phyloP scores from a whole-genome alignment of 1,140 invertebrate genomes.

The Conus betulinus region DNA sequence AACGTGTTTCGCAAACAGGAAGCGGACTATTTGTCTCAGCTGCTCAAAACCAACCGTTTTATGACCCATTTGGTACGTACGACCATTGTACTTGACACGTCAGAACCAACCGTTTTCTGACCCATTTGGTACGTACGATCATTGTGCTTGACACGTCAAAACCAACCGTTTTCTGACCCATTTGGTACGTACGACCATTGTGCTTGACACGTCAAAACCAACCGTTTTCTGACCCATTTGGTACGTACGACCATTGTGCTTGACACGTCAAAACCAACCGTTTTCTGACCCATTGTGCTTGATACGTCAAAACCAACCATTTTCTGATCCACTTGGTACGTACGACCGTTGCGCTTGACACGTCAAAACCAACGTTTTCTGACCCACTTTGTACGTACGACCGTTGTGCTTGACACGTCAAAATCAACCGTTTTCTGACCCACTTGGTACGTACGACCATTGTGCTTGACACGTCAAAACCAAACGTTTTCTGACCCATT shows the following conservation, averaged over 20 bases:
- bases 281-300: background rate
- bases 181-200: background rate
- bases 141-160: background rate
- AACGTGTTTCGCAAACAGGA: conserved; percentile 9
- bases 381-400: background rate
- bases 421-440: conserved; percentile 2
- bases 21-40: background rate
- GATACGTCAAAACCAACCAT: background rate
- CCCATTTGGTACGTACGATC: background rate
- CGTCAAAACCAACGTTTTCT: conserved; percentile 13
- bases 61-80: conserved; percentile 7
- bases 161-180: conserved; percentile 11
- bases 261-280: background rate
- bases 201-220: background rate
- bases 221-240: conserved; percentile 12
- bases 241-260: background rate
- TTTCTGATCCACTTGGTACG: conserved; percentile 15
- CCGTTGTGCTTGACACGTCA: background rate
- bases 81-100: background rate
- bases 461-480: background rate
- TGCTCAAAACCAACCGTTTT: conserved; percentile 14
- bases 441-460: background rate
- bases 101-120: conserved; percentile 10
- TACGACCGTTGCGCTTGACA: background rate
- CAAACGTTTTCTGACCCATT: conserved; percentile 13